Evolutionary conservation across 2,888 invertebrate species (phyloP).

Genomic region (Leptinotarsa rubiginosa): DNA sequence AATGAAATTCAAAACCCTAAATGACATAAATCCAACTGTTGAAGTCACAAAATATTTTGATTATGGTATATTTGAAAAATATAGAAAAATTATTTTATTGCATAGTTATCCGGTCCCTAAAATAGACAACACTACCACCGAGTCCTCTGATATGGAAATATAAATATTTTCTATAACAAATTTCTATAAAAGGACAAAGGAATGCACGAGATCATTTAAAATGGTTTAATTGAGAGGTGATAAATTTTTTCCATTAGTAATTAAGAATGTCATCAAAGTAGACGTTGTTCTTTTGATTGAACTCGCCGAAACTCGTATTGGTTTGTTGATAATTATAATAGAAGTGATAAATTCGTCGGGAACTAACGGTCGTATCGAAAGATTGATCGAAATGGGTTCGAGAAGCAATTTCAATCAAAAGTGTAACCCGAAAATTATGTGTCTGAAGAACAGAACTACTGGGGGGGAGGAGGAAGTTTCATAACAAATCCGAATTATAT

Average conservation of each 20-base stretch:
- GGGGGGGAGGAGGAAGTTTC: background rate
- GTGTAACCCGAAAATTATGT: constrained; percentile 7
- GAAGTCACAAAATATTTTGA: too few relatives aligned
- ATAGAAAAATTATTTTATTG: background rate
- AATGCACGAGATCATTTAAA: constrained; percentile 54
- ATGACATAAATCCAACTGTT: too few relatives aligned
- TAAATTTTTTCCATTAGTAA: constrained; percentile 52
- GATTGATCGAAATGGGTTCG: constrained; percentile 20
- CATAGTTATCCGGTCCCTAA: constrained; percentile 6
- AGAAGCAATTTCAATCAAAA: constrained; percentile 14
- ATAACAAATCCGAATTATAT: background rate
- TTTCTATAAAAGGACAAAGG: constrained; percentile 56
- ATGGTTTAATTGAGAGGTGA: constrained; percentile 57
- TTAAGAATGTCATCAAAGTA: constrained; percentile 42
- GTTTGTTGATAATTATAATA: constrained; percentile 39
- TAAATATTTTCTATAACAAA: constrained; percentile 45
- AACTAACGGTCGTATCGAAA: constrained; percentile 22
- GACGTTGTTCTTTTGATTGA: constrained; percentile 43
- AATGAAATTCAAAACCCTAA: too few relatives aligned
- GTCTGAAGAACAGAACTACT: background rate
- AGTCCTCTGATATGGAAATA: constrained; percentile 37
- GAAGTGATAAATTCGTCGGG: constrained; percentile 25
- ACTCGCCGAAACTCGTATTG: constrained; percentile 45
- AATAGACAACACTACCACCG: constrained; percentile 32
- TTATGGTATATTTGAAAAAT: too few relatives aligned